phyloP scores from a whole-genome alignment of 2,888 invertebrate genomes.

The Artemia sp. region DNA sequence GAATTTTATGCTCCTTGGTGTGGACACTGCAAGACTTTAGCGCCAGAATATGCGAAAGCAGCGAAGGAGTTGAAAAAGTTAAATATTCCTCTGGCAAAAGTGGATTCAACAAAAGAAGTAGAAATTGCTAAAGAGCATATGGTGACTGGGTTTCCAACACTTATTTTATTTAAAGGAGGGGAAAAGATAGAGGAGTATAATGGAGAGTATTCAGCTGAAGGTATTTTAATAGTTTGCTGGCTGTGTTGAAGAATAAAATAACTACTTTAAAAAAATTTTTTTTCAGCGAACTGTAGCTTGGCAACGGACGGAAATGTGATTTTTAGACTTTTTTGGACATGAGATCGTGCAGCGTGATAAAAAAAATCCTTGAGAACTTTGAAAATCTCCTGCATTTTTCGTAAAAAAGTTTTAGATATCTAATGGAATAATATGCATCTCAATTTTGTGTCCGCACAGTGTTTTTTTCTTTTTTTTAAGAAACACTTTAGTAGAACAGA shows the following conservation, averaged over 20 bases:
- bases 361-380: no score
- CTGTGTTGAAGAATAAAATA: no score
- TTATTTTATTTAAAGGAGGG: conserved; percentile 38
- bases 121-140: conserved; percentile 34
- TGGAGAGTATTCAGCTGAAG: conserved; percentile 32
- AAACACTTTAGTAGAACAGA: no score
- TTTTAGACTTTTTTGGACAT: no score
- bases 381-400: no score
- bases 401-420: no score
- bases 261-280: no score
- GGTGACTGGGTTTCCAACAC: conserved; percentile 38
- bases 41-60: conserved; percentile 40
- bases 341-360: no score
- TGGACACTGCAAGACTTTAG: conserved; percentile 41
- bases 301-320: background rate
- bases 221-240: conserved; percentile 27
- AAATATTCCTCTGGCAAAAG: conserved; percentile 34
- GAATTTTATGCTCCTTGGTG: conserved; percentile 46
- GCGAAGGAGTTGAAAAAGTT: conserved; percentile 32
- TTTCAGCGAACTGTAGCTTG: background rate
- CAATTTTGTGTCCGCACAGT: no score
- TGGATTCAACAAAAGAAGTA: conserved; percentile 36
- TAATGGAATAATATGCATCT: no score
- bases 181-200: conserved; percentile 33
- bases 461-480: no score